Percentiles rank a stretch among this genome's conserved stretches.
Conservation (phyloP, 1,140 invertebrate species). For the Ceratosolen fusciceps region DNA sequence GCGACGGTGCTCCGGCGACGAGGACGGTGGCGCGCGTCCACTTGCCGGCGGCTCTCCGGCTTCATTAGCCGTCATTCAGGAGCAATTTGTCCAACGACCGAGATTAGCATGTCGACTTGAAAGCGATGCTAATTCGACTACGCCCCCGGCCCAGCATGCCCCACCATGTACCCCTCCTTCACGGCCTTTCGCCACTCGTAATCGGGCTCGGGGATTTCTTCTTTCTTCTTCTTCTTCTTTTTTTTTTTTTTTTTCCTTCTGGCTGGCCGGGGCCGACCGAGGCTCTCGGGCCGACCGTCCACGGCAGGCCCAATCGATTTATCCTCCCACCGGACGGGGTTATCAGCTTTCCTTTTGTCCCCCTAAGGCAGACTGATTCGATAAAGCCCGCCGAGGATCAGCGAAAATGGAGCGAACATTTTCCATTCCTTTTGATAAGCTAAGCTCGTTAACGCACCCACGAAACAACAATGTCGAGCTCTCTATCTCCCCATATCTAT, state of each 20-base stretch:
- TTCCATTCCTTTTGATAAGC: background rate
- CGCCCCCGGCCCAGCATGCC: background rate
- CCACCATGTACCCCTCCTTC: too few species aligned
- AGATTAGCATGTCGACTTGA: slow-evolving; percentile 65
- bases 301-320: background rate
- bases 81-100: slow-evolving; percentile 59
- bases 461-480: background rate
- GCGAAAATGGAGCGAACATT: background rate
- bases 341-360: background rate
- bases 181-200: background rate
- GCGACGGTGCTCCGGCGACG: too few species aligned
- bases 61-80: slow-evolving; percentile 62
- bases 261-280: background rate
- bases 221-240: too few species aligned
- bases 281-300: background rate
- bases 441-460: background rate
- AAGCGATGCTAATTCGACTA: slow-evolving; percentile 63
- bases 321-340: slow-evolving; percentile 1
- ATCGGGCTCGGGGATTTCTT: slow-evolving; percentile 12
- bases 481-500: too few species aligned
- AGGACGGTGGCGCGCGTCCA: background rate
- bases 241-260: too few species aligned
- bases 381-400: background rate
- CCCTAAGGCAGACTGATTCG: background rate
- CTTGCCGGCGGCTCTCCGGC: slow-evolving; percentile 15